Base-by-base conservation (phyloP, 2,113 vertebrate species). In the Rostratula benghalensis region DNA sequence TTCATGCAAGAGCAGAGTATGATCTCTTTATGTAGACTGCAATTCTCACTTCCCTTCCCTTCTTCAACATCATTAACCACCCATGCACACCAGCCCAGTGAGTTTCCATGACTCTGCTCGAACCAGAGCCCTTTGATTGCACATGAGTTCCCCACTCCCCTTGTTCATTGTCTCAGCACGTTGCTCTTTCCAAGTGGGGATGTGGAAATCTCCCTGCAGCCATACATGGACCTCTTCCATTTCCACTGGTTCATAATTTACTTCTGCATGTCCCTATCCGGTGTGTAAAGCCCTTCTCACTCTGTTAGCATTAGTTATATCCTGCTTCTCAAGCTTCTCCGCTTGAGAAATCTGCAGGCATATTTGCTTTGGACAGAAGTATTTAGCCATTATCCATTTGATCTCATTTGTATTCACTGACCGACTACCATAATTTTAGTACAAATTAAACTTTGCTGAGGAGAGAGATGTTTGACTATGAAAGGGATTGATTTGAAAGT, bases 401-500 rank as follows among this genome's bases (percentile, higher is more conserved):
- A 54, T 93, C 84, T 88, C 60, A 74, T 95, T 88, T 91, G 63
- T 85, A 90, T 91, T 96, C 87, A 67, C 18, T 37, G 37, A 61
- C 35, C 48, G 57, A 80, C 70, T 93, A 56, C 19, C 11, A 5
- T 69, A 41, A 87, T 73, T 95, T 85, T 56, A 61, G 88, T 61
- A 61, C 28, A 88, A 92, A 94, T 45, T 93, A 67, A 88, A 83
- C 70, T 88, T 85, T 50, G 53, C 75, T 57, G 45, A 80, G 79
- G 30, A 92, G 45, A n/a, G 63, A 59, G 84, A 75, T 23, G 37
- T 81, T 77, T 83, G 56, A 83, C 64, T 84, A 75, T 50, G 83
- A 91, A 89, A 85, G 30, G 63, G 48, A 90, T 61, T 93, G 61
- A 68, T 90, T 57, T 90, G 65, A 39, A 91, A 87, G 68, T 50